These are phyloP conservation scores for Calameuta filiformis DNA, from an alignment of 2,888 invertebrate genomes.

Conservation along the genomic window DNA sequence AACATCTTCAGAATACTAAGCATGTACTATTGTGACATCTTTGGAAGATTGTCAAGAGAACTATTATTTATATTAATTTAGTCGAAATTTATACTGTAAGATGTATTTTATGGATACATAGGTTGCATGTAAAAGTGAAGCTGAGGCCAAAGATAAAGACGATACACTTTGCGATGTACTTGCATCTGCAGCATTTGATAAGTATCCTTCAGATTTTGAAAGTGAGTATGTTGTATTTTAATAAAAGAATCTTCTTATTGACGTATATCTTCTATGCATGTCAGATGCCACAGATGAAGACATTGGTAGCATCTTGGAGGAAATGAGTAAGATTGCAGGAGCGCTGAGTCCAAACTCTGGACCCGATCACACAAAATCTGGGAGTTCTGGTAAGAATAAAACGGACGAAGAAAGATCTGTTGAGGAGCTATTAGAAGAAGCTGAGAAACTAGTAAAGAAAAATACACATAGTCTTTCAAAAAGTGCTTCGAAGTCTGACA, in stretches of 20 bases:
- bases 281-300: conserved; percentile 62
- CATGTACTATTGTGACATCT: not conserved
- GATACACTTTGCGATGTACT: conserved; percentile 57
- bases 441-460: conserved; percentile 56
- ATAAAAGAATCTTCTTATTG: not conserved
- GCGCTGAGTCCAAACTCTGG: conserved; percentile 53
- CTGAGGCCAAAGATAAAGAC: conserved; percentile 49
- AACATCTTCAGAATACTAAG: not conserved
- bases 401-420: conserved; percentile 59
- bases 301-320: conserved; percentile 60
- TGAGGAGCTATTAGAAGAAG: conserved; percentile 60
- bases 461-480: conserved; percentile 54
- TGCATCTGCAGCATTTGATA: conserved; percentile 58
- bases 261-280: not conserved
- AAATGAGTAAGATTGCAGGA: conserved; percentile 61
- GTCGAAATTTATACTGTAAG: not conserved
- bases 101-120: conserved; percentile 16
- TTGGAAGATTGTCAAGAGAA: not conserved
- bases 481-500: conserved; percentile 50
- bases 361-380: conserved; percentile 46
- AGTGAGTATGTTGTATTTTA: conserved; percentile 40
- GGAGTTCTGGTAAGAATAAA: conserved; percentile 42
- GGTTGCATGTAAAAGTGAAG: conserved; percentile 46
- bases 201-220: conserved; percentile 61
- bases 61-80: not conserved